Conservation (phyloP, 2,888 invertebrate genomes). For the Cantharis rufa region DNA sequence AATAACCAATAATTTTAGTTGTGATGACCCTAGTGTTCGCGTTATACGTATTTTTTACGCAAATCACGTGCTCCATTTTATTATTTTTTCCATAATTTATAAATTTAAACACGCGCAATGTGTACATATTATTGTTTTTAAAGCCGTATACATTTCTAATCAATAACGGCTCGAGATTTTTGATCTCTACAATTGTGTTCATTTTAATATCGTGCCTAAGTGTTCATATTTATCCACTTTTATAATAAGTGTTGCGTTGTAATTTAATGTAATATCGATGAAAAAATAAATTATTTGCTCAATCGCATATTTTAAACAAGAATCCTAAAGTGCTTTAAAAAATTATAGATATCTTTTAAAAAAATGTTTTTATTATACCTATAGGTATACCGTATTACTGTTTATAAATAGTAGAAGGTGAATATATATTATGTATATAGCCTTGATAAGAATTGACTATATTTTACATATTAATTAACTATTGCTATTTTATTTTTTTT, state of each 20-base stretch:
- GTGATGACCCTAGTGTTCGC: constrained; percentile 35
- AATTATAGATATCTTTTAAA: background rate
- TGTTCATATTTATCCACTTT: background rate
- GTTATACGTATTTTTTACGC: constrained; percentile 26
- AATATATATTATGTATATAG: background rate
- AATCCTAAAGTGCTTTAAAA: background rate
- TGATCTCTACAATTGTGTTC: constrained; percentile 1
- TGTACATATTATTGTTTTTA: background rate
- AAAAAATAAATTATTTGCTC: background rate
- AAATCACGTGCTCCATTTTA: constrained; percentile 21
- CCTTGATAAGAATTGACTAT: background rate
- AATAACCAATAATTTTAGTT: constrained; percentile 40
- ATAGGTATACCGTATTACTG: background rate
- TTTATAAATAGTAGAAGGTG: background rate
- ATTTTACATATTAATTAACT: background rate
- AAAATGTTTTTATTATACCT: background rate
- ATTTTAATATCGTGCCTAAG: background rate
- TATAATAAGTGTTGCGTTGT: background rate
- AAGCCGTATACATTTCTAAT: background rate
- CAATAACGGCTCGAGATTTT: background rate
- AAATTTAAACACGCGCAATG: background rate
- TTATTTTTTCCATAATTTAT: constrained; percentile 2
- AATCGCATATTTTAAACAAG: background rate
- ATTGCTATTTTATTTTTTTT: background rate
- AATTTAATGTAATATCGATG: background rate